These are phyloP conservation scores for Cyprinodon variegatus DNA, from an alignment of 2,113 vertebrate genomes.

Conservation along the genomic window DNA sequence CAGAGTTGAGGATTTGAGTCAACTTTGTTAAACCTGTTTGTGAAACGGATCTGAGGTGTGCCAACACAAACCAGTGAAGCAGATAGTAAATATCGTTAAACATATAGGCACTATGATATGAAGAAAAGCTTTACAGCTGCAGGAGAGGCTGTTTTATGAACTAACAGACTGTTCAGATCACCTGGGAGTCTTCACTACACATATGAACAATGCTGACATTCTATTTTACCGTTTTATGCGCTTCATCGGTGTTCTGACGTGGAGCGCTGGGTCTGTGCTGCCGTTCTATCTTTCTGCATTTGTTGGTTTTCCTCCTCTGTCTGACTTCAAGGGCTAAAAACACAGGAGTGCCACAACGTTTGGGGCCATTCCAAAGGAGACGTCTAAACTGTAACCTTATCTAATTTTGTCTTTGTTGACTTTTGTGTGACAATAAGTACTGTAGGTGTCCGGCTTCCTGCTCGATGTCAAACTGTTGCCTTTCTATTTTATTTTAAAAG, in stretches of 20 bases:
- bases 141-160: background rate
- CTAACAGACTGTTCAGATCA: conserved; percentile 1
- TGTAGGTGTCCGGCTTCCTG: conserved; percentile 59
- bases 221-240: conserved; percentile 29
- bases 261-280: conserved; percentile 3
- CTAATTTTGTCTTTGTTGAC: conserved; percentile 41
- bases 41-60: too few species aligned
- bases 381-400: conserved; percentile 64
- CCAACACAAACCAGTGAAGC: background rate
- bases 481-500: conserved; percentile 42
- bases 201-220: conserved; percentile 41
- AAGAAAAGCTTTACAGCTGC: background rate
- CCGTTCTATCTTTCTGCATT: conserved; percentile 4
- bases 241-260: background rate
- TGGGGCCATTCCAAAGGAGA: conserved; percentile 78
- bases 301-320: conserved; percentile 23
- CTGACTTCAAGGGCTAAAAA: conserved; percentile 77
- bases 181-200: conserved; percentile 33
- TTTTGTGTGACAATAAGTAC: conserved; percentile 51
- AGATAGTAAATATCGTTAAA: background rate
- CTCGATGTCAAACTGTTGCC: conserved; percentile 57
- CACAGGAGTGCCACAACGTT: conserved; percentile 63
- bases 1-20: too few species aligned
- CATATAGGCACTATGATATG: background rate
- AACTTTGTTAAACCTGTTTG: too few species aligned